Evolutionary conservation across 2,113 vertebrate genomes (phyloP).

Genomic region (Notechis scutatus): DNA sequence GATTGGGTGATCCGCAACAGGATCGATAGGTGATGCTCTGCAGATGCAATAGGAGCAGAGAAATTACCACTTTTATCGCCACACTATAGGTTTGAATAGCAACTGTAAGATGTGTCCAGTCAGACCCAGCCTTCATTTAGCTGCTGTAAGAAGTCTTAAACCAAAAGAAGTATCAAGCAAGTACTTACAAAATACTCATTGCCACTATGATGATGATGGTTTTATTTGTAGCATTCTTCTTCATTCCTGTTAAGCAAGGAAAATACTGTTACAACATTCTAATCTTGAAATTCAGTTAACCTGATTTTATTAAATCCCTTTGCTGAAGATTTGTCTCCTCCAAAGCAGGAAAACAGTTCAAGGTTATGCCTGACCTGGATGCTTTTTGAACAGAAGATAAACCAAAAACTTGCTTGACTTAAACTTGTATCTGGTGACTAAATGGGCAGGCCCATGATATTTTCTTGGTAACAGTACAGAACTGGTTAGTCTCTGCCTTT

Average conservation of each 20-base stretch:
- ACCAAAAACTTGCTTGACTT: neutral
- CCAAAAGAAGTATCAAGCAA: slow-evolving; percentile 28
- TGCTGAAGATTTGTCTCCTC: neutral
- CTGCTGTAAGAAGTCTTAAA: neutral
- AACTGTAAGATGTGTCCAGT: neutral
- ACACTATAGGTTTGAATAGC: neutral
- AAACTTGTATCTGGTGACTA: neutral
- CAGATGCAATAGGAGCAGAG: neutral
- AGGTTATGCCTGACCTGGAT: neutral
- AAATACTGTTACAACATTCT: slow-evolving; percentile 29
- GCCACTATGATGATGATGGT: slow-evolving; percentile 67
- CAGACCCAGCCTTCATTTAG: neutral
- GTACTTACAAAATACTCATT: slow-evolving; percentile 79
- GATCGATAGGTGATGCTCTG: neutral
- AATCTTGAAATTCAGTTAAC: slow-evolving; percentile 16
- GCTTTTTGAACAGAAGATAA: neutral
- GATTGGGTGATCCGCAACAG: neutral
- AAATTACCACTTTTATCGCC: neutral
- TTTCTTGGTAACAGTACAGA: neutral
- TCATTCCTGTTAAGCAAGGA: slow-evolving; percentile 62
- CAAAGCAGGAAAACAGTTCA: neutral
- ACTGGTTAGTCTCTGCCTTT: neutral
- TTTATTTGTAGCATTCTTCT: slow-evolving; percentile 60
- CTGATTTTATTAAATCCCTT: neutral
- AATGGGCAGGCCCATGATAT: neutral